Evolutionary conservation across 2,888 invertebrate genomes (phyloP), one percentile per base, ranked within the genome.

Genomic region (Lasiommata megera): DNA sequence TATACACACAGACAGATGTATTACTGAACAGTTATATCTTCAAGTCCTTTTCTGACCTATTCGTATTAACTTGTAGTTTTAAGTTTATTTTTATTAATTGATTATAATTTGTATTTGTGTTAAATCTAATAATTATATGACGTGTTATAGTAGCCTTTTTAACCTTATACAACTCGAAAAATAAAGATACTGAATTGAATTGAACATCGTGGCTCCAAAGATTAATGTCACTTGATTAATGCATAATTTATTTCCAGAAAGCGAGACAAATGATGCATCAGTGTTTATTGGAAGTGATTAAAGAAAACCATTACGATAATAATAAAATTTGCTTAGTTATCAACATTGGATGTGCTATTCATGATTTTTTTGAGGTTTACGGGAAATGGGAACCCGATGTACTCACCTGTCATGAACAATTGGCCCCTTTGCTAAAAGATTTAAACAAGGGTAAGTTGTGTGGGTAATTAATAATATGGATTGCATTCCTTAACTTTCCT

Each of bases 231-330:
- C 23, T 23, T 3, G 5, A 23, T 5, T 23, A 2, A 31, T 5
- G 1, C 31, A 17, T 18, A 11, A 18, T 14, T 52, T 23, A 38
- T 38, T 71, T 69, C n/a, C 74, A 91, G 89, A 87, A 82, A 79
- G 76, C 81, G 1, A 84, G 82, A 63, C 83, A 84, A 63, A 79
- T 83, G 78, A 83, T 90, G 80, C 82, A 87, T 47, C 77, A 80
- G 37, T 74, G 66, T 40, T 61, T 90, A 16, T 38, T 85, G 40
- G 76, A 75, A 9, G 65, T 82, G 23, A 63, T 80, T 17, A 79
- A 79, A 17, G 68, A 73, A 31, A 68, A 74, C 28, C 12, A 38
- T 1, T 83, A 84, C 56, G 67, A 74, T 9, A 82, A 77, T 48
- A 61, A 8, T 6, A 67, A 69, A 37, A 74, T 81, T 0, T 81